Evolutionary conservation across 2,113 vertebrate species (phyloP), one percentile per base, ranked within the genome.

Genomic region (Phalacrocorax pelagicus): DNA sequence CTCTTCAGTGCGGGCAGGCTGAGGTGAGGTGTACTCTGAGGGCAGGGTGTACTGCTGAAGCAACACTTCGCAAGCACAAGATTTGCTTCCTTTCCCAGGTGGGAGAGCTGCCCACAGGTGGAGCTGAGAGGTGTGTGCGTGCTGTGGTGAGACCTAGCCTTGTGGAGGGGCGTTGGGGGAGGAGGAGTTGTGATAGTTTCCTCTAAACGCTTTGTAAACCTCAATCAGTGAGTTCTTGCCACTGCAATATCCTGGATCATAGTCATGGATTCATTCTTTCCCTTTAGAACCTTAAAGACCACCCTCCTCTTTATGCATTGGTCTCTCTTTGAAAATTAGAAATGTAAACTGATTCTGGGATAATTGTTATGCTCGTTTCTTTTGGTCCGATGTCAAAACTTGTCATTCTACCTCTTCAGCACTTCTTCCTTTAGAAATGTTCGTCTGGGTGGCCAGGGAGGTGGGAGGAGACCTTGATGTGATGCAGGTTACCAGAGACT

Each of bases 121-220:
- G 38, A 93, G 65, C 61, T 0, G 19, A 57, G 65, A 87, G 70
- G 30, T 22, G 13, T 34, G 9, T 1, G 1, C 0, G 0, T 77
- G 63, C 58, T 66, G 21, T 46, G 58, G 71, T 69, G 44, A 83
- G 67, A 83, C 27, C 44, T 57, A 67, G 26, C 80, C 44, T 82
- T 0, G 4, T 54, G 59, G 11, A 54, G 15, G 29, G 30, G 23
- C 9, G 1, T 3, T 65, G 19, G 4, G 36, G 42, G 15, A 72
- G 11, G 7, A 23, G 46, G 20, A 36, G 6, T 51, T 86, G 49
- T 16, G 47, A 4, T 73, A 49, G 42, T 83, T 88, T 70, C 29
- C 9, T 32, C 27, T 69, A 21, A 90, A 61, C 58, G 81, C 40
- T 75, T 80, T 3, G 5, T 83, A 73, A 88, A 69, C 34, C 22